A percentile compares a stretch with the other conserved stretches of the same genome.
Conservation (phyloP, 2,797 vertebrate species). For the Hirundo rustica region DNA sequence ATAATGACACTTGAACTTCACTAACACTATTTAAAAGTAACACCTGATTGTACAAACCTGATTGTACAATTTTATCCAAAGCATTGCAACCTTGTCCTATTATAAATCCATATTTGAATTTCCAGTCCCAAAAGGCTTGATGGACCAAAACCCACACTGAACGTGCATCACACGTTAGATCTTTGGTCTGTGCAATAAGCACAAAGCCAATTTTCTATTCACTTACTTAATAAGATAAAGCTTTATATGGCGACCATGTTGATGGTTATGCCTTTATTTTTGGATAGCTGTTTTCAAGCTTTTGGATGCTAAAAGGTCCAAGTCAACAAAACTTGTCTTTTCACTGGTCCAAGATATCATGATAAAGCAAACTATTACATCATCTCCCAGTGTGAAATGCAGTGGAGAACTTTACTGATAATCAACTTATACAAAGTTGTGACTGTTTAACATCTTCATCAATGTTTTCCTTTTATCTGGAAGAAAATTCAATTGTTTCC, state of each 20-base stretch:
- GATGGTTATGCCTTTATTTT: background rate
- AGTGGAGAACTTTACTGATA: background rate
- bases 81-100: background rate
- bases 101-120: background rate
- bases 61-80: background rate
- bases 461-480: background rate
- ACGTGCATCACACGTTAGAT: accelerated
- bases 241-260: background rate
- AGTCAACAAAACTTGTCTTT: background rate
- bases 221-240: background rate
- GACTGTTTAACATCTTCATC: background rate
- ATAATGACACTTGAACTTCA: background rate
- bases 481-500: background rate
- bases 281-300: background rate
- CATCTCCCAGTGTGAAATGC: background rate
- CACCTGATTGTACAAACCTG: background rate
- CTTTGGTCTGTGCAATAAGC: background rate
- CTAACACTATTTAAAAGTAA: background rate
- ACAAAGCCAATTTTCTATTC: background rate
- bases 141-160: background rate
- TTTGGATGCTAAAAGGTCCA: background rate
- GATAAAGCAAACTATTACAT: background rate
- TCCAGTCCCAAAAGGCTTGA: background rate
- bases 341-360: background rate
- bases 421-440: background rate